A percentile compares a stretch with the other conserved stretches of the same genome.
phyloP scores from a whole-genome alignment of 2,888 invertebrate species.

The Dicyrtoma fusca region DNA sequence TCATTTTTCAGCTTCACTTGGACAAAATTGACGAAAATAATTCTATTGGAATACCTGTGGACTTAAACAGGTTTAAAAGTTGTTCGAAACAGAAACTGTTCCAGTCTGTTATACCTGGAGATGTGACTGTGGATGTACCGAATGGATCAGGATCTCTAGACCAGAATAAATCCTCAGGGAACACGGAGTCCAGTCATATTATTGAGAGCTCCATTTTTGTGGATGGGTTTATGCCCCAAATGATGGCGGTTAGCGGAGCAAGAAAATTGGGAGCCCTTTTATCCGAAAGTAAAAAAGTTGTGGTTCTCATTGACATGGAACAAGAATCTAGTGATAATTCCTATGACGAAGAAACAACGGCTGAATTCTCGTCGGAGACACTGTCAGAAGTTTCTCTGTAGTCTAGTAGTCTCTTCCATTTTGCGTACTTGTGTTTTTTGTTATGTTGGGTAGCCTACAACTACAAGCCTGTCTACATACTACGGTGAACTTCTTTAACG shows the following conservation, averaged over 20 bases:
- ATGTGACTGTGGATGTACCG: slow-evolving; percentile 23
- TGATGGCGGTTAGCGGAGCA: slow-evolving; percentile 49
- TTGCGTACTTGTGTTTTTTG: too few species aligned
- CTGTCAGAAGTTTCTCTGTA: slow-evolving; percentile 30
- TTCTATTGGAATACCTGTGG: slow-evolving; percentile 6
- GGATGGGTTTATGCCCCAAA: slow-evolving; percentile 43
- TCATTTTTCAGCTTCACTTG: slow-evolving; percentile 45
- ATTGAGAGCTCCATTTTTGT: slow-evolving; percentile 45
- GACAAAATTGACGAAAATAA: slow-evolving; percentile 28
- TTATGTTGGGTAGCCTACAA: too few species aligned
- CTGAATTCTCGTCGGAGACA: slow-evolving; percentile 27
- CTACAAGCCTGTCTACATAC: too few species aligned
- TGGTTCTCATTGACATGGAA: slow-evolving; percentile 53
- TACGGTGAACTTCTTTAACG: too few species aligned
- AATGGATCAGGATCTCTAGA: neutral
- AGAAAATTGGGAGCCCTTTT: slow-evolving; percentile 51
- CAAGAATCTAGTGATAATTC: slow-evolving; percentile 44
- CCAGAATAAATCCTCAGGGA: neutral
- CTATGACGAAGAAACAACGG: slow-evolving; percentile 39
- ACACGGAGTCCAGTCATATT: slow-evolving; percentile 3
- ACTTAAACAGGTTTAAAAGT: slow-evolving; percentile 19
- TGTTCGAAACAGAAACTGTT: slow-evolving; percentile 5
- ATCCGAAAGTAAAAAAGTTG: slow-evolving; percentile 39
- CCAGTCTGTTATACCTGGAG: slow-evolving; percentile 6
- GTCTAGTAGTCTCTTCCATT: too few species aligned